phyloP scores from a whole-genome alignment of 2,113 vertebrate species.

The Phoenicopterus ruber region DNA sequence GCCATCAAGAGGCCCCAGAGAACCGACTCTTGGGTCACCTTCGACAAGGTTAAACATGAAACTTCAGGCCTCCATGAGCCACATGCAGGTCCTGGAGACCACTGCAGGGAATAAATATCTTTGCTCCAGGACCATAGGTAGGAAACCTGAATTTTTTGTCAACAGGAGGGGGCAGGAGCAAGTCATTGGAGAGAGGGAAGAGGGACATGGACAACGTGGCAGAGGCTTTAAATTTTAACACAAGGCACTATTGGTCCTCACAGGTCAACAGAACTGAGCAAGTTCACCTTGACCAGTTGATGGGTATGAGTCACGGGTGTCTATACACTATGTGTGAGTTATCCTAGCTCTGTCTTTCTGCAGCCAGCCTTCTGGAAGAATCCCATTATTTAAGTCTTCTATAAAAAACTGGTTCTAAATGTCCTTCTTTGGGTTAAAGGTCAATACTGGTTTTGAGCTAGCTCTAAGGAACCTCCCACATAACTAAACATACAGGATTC shows the following conservation, averaged over 20 bases:
- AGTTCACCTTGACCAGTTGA: background rate
- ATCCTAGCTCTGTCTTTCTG: background rate
- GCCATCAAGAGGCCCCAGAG: background rate
- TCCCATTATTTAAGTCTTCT: slow-evolving; percentile 17
- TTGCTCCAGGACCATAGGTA: background rate
- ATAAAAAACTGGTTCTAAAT: background rate
- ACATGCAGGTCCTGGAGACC: background rate
- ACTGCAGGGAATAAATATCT: background rate
- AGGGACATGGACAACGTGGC: background rate
- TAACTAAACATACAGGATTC: background rate
- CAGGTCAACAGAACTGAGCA: background rate
- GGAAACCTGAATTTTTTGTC: background rate
- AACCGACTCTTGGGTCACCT: background rate
- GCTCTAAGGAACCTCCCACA: background rate
- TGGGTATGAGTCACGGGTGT: background rate
- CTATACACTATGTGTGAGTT: background rate
- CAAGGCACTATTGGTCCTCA: background rate
- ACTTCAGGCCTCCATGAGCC: background rate
- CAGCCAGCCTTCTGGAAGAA: background rate
- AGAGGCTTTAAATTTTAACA: background rate
- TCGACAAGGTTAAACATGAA: background rate
- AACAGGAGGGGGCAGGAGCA: background rate
- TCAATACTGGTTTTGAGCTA: background rate
- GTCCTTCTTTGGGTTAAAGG: background rate
- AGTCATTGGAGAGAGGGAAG: background rate